Evolutionary conservation across 30 jellyfish, hydroid and myxozoan genomes (phyloP).

Genomic region (Pelagia noctiluca): DNA sequence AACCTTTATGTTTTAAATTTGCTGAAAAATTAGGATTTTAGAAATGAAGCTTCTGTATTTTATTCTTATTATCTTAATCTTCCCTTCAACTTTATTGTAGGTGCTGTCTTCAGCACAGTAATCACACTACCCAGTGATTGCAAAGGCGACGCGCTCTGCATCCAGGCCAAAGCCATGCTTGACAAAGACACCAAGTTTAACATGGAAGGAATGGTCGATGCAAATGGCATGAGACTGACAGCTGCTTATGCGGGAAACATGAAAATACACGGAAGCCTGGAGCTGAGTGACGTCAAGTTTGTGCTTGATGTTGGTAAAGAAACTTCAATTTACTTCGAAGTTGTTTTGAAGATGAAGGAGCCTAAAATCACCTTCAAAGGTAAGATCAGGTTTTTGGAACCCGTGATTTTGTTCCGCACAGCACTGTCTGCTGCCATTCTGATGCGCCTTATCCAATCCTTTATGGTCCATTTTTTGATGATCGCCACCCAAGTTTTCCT

Average conservation of each 20-base stretch:
- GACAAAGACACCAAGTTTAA: slow-evolving; percentile 62
- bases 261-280: slow-evolving; percentile 56
- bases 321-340: slow-evolving; percentile 68
- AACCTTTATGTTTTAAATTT: no score
- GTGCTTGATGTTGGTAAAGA: slow-evolving; percentile 63
- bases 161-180: slow-evolving; percentile 68
- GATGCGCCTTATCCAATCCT: no score
- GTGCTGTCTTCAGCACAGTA: slow-evolving; percentile 65
- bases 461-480: no score
- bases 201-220: slow-evolving; percentile 66
- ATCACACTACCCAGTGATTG: slow-evolving; percentile 79
- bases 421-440: no score
- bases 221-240: slow-evolving; percentile 56
- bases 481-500: no score
- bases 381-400: background rate
- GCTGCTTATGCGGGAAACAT: slow-evolving; percentile 72
- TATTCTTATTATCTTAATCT: no score
- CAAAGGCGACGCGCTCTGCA: slow-evolving; percentile 83
- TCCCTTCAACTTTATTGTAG: slow-evolving; percentile 27
- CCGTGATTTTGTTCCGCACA: no score
- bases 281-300: slow-evolving; percentile 51
- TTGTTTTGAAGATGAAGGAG: slow-evolving; percentile 51
- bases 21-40: no score
- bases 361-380: slow-evolving; percentile 66
- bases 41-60: no score